Conservation (phyloP, 2,888 invertebrate species). For the Drosophila aldrichi region DNA sequence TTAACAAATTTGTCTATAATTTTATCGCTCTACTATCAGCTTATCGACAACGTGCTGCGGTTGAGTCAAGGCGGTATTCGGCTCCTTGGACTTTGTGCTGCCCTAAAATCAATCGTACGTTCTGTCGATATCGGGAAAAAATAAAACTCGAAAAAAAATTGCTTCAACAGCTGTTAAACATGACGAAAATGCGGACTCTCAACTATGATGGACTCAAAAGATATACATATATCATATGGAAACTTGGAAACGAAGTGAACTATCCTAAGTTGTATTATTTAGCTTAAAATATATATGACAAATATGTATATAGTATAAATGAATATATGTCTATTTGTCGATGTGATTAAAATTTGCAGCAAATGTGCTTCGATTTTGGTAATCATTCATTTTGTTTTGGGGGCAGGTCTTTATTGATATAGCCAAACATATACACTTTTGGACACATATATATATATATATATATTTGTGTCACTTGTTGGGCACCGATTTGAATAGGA, state of each 20-base stretch:
- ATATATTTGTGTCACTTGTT: neutral
- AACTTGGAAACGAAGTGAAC: neutral
- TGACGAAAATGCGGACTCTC: conserved; percentile 2
- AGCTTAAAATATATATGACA: neutral
- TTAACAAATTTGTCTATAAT: conserved; percentile 28
- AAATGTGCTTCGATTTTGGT: conserved; percentile 2
- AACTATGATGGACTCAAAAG: neutral
- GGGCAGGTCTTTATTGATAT: conserved; percentile 46
- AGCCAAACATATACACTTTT: neutral
- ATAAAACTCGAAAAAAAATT: neutral
- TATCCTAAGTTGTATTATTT: neutral
- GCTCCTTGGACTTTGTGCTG: conserved; percentile 41
- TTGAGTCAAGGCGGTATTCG: conserved; percentile 29
- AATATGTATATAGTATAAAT: neutral
- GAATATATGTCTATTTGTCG: neutral
- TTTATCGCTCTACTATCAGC: conserved; percentile 38
- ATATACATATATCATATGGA: neutral
- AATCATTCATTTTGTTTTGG: conserved; percentile 30
- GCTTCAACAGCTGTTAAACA: conserved; percentile 7
- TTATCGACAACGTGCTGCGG: conserved; percentile 19
- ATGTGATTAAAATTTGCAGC: conserved; percentile 1
- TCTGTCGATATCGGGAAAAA: conserved; percentile 17
- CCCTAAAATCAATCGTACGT: conserved; percentile 16
- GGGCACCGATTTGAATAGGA: conserved; percentile 13
- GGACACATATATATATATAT: neutral